Percentiles rank a stretch among this genome's conserved stretches.
These are phyloP conservation scores for Xiphias gladius DNA, from an alignment of 2,113 vertebrate genomes.

Conservation along the genomic window DNA sequence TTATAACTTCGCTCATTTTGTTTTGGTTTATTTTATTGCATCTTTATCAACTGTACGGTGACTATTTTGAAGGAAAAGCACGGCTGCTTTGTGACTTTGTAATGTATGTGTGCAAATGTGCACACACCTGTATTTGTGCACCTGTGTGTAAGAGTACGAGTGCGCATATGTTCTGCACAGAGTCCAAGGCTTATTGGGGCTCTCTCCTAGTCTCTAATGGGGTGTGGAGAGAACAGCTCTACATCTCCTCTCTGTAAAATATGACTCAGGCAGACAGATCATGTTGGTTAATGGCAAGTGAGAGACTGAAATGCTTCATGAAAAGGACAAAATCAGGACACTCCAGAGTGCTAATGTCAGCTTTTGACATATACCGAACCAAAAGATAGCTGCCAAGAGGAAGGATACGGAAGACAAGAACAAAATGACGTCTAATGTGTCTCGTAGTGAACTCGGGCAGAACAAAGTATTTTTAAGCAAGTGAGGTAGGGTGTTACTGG, in stretches of 20 bases:
- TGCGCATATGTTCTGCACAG: constrained; percentile 49
- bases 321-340: constrained; percentile 74
- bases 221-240: constrained; percentile 65
- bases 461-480: constrained; percentile 56
- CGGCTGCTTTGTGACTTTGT: constrained; percentile 23
- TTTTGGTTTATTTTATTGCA: constrained; percentile 60
- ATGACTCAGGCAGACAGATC: constrained; percentile 65
- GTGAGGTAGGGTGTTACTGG: constrained; percentile 22
- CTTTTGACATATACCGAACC: constrained; percentile 61
- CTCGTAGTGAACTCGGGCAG: constrained; percentile 38
- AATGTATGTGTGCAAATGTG: constrained; percentile 12
- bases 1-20: constrained; percentile 73
- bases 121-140: background rate
- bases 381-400: constrained; percentile 53
- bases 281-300: constrained; percentile 73
- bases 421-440: constrained; percentile 64
- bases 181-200: constrained; percentile 58
- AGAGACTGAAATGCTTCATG: constrained; percentile 70
- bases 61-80: constrained; percentile 59
- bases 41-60: constrained; percentile 59
- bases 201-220: constrained; percentile 73
- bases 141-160: constrained; percentile 29
- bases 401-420: constrained; percentile 66
- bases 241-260: constrained; percentile 66
- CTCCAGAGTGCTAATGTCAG: constrained; percentile 63